Evolutionary conservation across 2,888 invertebrate species (phyloP).

Genomic region (Strigamia transsilvanica): DNA sequence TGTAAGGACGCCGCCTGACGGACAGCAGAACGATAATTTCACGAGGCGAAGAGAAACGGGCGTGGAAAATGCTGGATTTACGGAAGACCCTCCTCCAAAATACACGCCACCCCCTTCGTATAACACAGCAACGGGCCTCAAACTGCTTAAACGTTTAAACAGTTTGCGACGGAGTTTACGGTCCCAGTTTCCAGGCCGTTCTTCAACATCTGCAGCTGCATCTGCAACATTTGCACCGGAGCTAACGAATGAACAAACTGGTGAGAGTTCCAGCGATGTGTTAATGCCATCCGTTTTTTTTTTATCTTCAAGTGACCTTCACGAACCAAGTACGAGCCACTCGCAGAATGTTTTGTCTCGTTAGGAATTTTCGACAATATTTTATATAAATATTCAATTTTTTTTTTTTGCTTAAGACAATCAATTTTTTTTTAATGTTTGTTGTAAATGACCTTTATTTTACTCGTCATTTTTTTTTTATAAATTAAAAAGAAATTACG

Average conservation of each 20-base stretch:
- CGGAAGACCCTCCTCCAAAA: conserved; percentile 82
- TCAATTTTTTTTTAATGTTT: not conserved
- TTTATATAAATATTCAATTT: not conserved
- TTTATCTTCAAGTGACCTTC: not conserved
- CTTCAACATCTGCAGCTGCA: not conserved
- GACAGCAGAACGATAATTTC: conserved; percentile 56
- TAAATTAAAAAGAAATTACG: not conserved
- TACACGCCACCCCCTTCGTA: conserved; percentile 94
- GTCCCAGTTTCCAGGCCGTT: not conserved
- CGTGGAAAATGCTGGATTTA: conserved; percentile 51
- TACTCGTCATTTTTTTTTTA: not conserved
- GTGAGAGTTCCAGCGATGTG: not conserved
- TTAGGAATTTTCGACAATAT: not conserved
- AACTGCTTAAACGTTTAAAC: conserved; percentile 58
- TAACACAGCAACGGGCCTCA: conserved; percentile 82
- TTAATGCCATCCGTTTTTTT: conserved; percentile 32
- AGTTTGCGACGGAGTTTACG: conserved; percentile 55
- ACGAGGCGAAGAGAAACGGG: conserved; percentile 61
- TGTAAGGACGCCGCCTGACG: conserved; percentile 54
- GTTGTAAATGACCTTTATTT: not conserved
- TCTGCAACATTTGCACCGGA: no score
- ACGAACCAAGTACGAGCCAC: conserved; percentile 30
- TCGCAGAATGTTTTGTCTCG: not conserved
- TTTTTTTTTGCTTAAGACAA: conserved; percentile 40
- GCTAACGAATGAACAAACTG: not conserved